A percentile compares a stretch with the other conserved stretches of the same genome.
Conservation (phyloP, 1,140 invertebrate genomes). For the Brachionus manjavacas region DNA sequence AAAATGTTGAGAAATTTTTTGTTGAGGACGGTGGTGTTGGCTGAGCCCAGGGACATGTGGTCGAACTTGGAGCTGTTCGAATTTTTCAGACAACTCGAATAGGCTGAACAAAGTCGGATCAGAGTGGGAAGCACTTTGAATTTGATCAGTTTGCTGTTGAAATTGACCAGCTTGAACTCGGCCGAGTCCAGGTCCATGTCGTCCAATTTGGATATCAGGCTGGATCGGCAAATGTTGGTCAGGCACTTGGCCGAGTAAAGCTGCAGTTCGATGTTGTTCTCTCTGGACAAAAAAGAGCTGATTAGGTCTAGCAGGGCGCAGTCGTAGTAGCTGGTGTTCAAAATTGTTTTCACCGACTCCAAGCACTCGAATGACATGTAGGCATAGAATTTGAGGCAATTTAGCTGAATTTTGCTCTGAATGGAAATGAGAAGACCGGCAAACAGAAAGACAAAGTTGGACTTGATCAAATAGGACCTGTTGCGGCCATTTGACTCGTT, state of each 20-base stretch:
- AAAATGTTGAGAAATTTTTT: slow-evolving; percentile 24
- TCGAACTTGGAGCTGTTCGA: neutral
- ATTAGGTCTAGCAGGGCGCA: slow-evolving; percentile 2
- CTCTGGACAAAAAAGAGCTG: slow-evolving; percentile 15
- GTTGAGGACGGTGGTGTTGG: neutral
- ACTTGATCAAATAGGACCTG: neutral
- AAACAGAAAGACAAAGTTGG: neutral
- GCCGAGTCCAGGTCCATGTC: slow-evolving; percentile 9
- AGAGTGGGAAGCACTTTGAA: slow-evolving; percentile 31
- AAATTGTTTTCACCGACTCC: neutral
- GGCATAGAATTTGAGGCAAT: slow-evolving; percentile 23
- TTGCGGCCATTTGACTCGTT: neutral
- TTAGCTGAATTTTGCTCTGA: slow-evolving; percentile 14
- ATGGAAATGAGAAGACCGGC: neutral
- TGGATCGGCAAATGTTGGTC: slow-evolving; percentile 24
- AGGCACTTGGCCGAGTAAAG: slow-evolving; percentile 23
- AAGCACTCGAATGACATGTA: slow-evolving; percentile 5
- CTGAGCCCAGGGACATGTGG: neutral
- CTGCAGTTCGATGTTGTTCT: slow-evolving; percentile 16
- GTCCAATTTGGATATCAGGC: neutral
- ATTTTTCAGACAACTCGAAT: slow-evolving; percentile 11
- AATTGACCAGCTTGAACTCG: slow-evolving; percentile 26
- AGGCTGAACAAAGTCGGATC: neutral
- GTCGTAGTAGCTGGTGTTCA: slow-evolving; percentile 31
- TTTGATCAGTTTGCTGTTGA: slow-evolving; percentile 38